Evolutionary conservation across 2,888 invertebrate species (phyloP), one percentile per base, ranked within the genome.

Genomic region (Liodrosophila aerea): DNA sequence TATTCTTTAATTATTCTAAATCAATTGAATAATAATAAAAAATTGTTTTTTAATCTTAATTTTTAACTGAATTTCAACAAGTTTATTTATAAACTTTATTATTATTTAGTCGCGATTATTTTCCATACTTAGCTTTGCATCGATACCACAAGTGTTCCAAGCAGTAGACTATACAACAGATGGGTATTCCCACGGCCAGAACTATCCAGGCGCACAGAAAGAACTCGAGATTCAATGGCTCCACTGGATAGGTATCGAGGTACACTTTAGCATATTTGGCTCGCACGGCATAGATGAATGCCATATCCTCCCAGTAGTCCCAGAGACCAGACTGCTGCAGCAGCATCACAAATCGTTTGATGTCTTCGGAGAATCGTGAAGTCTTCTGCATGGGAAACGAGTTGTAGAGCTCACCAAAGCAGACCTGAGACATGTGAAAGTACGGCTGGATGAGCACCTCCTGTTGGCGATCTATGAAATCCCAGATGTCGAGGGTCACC

Each of bases 381-480:
- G 81, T 53, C 8, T 27, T n/a, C 8, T 34, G 69, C 63, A 81
- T 64, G 30, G 81, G 89, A 64, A 65, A 76, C 3, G 73, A 62
- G 3, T 66, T 78, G 8, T 72, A 75, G 3, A 73, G 46, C 0
- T 71, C 71, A 0, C 87, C 86, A 29, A 88, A 89, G 29, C 88
- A 88, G 33, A 89, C 86, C 11, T 84, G 22, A 0, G 88, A 82
- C 29, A 87, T 62, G 13, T 81, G 86, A 54, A 87, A 89, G 7
- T 85, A 69, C 0, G 88, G 88, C 29, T 77, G 77, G n/a, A 73
- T 82, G 9, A 87, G 67, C 5, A 66, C 53, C 0, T 49, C 45
- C 36, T 88, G 88, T 43, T 88, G 88, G 0, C 83, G 73, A 11
- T 84, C 67, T 4, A 87, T 70, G 59, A 87, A 88, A 2, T 72